Evolutionary conservation across 1,140 invertebrate species (phyloP), one percentile per base, ranked within the genome.

Genomic region (Zaprionus nigranus): DNA sequence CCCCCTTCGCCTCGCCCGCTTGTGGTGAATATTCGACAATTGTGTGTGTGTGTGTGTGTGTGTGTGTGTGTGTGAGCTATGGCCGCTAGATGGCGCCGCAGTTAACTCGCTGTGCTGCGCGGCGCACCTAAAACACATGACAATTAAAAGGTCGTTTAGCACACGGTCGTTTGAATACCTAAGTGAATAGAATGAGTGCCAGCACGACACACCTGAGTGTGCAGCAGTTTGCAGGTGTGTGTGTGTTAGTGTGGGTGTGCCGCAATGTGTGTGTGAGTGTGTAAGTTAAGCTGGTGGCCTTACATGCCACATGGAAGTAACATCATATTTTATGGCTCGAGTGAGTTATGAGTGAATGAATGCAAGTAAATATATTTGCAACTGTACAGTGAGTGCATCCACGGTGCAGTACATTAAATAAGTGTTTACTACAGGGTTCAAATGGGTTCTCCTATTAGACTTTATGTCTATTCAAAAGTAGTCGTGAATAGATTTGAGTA

Each of bases 121-220:
- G n/a, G 46, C 43, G 46, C 43, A 36, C 71, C 46, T 53, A 69
- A 75, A 66, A 75, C 72, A 75, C 66, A 70, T 57, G 83, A 85
- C 82, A 85, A 85, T 85, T 85, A 85, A 85, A 85, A 85, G 78
- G 82, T 74, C 82, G 85, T 85, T 85, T 82, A 81, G 85, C 83
- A 79, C 34, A 62, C 77, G 73, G 77, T 75, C 72, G 59, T 70
- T 73, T 76, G 71, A 70, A 86, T 65, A 75, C 72, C 68, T 67
- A 60, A 85, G 74, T 68, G 69, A 71, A 54, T 69, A 53, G 7
- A 59, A 54, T 34, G 46, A 54, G 36, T 56, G 22, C 40, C 22
- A 53, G 59, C 26, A 60, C 38, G 20, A 43, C 20, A 24, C 46
- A 51, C 46, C 17, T 46, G 53, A 30, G 53, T 51, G n/a, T 51